A percentile compares a stretch with the other conserved stretches of the same genome.
Evolutionary conservation across 2,113 vertebrate genomes (phyloP).

Genomic region (Setophaga coronata): DNA sequence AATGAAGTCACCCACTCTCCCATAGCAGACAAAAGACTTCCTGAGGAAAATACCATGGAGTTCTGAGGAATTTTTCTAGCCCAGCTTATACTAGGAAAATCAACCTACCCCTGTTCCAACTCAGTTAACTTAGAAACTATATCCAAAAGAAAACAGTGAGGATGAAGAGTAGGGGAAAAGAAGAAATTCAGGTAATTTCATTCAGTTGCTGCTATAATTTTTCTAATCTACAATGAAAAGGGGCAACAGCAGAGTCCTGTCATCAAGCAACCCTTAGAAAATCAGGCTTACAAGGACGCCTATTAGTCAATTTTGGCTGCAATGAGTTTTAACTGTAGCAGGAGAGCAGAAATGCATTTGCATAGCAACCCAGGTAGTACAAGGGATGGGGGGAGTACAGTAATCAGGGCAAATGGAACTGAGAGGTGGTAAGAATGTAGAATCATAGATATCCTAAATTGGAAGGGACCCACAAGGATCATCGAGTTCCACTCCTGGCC

Average conservation of each 20-base stretch:
- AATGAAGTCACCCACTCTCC: neutral
- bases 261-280: neutral
- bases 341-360: neutral
- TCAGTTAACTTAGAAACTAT: neutral
- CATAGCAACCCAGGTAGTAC: neutral
- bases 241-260: neutral
- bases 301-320: neutral
- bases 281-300: neutral
- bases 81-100: neutral
- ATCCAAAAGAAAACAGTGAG: neutral
- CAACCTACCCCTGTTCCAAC: neutral
- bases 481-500: accelerated
- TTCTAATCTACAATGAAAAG: neutral
- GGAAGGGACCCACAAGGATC: neutral
- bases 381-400: neutral
- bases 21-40: neutral
- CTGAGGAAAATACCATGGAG: neutral
- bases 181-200: neutral
- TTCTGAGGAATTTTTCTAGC: neutral
- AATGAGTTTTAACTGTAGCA: neutral
- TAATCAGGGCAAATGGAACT: neutral
- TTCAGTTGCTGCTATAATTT: neutral
- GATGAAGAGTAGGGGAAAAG: neutral
- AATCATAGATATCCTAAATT: neutral
- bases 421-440: neutral